A percentile compares a stretch with the other conserved stretches of the same genome.
These are phyloP conservation scores for Caenorhabditis latens DNA, from an alignment of 1,140 invertebrate genomes.

Conservation along the genomic window DNA sequence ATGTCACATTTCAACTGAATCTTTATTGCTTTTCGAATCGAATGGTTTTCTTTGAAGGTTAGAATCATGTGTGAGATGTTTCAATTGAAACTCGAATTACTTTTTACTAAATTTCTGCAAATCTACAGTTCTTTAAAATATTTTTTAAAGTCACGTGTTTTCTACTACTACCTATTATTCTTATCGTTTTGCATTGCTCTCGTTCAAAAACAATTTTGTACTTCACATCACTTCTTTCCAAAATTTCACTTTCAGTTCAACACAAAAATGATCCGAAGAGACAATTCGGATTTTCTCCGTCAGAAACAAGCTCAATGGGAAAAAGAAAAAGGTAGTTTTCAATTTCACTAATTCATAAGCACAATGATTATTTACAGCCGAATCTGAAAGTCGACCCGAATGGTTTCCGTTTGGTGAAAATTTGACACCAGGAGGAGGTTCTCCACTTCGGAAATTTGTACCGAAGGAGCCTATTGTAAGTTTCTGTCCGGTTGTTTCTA, in stretches of 20 bases:
- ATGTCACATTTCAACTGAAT: background rate
- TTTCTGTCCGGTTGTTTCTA: background rate
- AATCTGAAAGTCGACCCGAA: constrained; percentile 19
- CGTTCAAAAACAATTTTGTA: background rate
- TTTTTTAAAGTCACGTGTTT: background rate
- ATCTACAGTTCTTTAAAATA: too few relatives aligned
- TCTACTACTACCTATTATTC: background rate
- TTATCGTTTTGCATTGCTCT: background rate
- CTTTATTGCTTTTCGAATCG: too few relatives aligned
- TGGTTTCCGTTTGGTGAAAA: constrained; percentile 42
- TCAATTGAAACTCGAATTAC: too few relatives aligned
- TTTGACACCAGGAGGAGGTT: constrained; percentile 24
- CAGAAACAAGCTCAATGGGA: constrained; percentile 36
- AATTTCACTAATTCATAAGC: background rate
- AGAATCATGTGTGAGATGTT: too few relatives aligned
- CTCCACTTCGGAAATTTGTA: constrained; percentile 27
- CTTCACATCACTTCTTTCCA: background rate
- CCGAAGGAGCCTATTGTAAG: constrained; percentile 37
- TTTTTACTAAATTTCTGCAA: too few relatives aligned
- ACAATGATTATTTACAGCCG: background rate
- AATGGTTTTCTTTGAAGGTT: too few relatives aligned
- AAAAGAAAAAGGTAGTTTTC: background rate
- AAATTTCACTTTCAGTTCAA: background rate
- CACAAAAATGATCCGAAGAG: constrained; percentile 25
- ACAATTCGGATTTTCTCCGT: constrained; percentile 14